Conservation (phyloP, 2,888 invertebrate species). For the Phania funesta region DNA sequence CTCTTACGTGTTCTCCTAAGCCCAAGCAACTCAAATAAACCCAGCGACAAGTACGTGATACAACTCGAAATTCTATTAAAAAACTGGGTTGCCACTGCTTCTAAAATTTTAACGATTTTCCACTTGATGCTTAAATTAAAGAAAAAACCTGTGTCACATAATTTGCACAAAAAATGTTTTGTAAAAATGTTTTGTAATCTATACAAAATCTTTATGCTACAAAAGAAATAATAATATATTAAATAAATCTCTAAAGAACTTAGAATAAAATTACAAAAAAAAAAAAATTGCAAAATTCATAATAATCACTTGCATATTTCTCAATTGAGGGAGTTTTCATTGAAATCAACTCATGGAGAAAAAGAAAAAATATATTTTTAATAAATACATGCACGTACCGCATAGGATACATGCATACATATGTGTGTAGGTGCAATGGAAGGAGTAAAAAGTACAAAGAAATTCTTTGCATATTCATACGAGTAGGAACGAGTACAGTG, state of each 20-base stretch:
- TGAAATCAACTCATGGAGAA: slow-evolving; percentile 29
- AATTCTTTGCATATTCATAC: slow-evolving; percentile 31
- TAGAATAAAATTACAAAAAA: slow-evolving; percentile 13
- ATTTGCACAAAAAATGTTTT: too few relatives aligned
- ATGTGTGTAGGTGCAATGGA: slow-evolving; percentile 17
- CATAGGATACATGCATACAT: too few relatives aligned
- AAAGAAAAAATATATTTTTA: neutral
- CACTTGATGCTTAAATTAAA: slow-evolving; percentile 32
- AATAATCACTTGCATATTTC: slow-evolving; percentile 57
- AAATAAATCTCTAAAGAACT: slow-evolving; percentile 45
- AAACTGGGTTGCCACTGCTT: too few relatives aligned
- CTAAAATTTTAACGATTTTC: neutral
- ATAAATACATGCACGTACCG: slow-evolving; percentile 22
- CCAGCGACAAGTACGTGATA: too few relatives aligned
- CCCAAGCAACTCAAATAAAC: too few relatives aligned
- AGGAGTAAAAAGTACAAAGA: slow-evolving; percentile 12
- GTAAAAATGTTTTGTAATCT: neutral
- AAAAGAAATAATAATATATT: slow-evolving; percentile 31
- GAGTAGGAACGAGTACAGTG: too few relatives aligned
- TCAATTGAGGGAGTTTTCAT: slow-evolving; percentile 26
- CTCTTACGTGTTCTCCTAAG: too few relatives aligned
- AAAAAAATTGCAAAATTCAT: slow-evolving; percentile 52
- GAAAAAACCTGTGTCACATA: neutral
- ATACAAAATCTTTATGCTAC: too few relatives aligned
- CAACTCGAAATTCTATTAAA: too few relatives aligned